Conservation (phyloP, 2,888 invertebrate species). For the Masnerella sp. region DNA sequence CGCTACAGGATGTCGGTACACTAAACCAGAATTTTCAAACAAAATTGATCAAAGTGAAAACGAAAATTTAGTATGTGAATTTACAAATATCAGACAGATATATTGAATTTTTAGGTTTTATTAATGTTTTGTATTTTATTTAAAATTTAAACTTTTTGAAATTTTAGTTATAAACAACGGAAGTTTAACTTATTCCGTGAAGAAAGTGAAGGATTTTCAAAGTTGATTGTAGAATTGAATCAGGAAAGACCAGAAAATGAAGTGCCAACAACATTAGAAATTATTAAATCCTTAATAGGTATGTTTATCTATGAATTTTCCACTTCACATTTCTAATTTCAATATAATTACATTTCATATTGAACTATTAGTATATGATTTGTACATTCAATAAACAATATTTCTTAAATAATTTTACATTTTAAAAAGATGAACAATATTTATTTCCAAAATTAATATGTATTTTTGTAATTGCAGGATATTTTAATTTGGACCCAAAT, state of each 20-base stretch:
- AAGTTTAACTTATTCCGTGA: conserved; percentile 99
- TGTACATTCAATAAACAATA: no score
- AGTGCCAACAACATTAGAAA: conserved; percentile 86
- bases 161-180: conserved; percentile 95
- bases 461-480: conserved; percentile 82
- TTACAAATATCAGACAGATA: no score
- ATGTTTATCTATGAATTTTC: no score
- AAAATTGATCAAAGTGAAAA: conserved; percentile 98
- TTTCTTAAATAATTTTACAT: background rate
- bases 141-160: conserved; percentile 3
- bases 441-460: background rate
- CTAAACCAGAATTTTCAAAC: conserved; percentile 93
- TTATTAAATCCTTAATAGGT: conserved; percentile 96
- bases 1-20: conserved; percentile 93
- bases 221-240: conserved; percentile 95
- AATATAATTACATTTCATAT: background rate
- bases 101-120: no score
- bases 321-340: background rate
- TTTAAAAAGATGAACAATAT: background rate
- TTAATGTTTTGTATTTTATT: background rate
- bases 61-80: conserved; percentile 95
- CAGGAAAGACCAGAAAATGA: conserved; percentile 84
- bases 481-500: conserved; percentile 99
- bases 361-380: no score
- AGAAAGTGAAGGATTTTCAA: conserved; percentile 99